These are phyloP conservation scores for Phymanthus crucifer DNA, from an alignment of 92 coral and sea anemone genomes.

Conservation along the genomic window DNA sequence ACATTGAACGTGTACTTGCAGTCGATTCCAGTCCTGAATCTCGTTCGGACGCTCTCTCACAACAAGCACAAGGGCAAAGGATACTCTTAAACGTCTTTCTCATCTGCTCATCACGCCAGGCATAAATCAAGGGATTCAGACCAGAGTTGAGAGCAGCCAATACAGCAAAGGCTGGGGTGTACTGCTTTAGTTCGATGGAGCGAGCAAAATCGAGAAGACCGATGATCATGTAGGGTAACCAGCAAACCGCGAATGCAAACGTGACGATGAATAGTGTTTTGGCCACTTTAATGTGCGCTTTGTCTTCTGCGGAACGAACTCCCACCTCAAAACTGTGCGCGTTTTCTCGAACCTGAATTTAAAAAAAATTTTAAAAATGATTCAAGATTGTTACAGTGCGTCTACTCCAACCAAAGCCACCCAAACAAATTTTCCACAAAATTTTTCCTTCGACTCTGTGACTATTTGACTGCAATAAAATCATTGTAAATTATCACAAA, in stretches of 20 bases:
- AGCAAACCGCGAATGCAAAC: constrained; percentile 27
- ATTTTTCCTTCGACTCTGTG: too few species aligned
- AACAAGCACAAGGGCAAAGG: constrained; percentile 17
- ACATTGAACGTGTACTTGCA: background rate
- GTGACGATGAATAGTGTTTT: constrained; percentile 37
- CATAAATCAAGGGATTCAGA: constrained; percentile 38
- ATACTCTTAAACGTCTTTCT: constrained; percentile 21
- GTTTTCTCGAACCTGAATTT: constrained; percentile 29
- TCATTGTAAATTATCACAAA: too few species aligned
- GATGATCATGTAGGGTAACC: constrained; percentile 31
- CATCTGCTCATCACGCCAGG: constrained; percentile 30
- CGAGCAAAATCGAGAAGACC: constrained; percentile 31
- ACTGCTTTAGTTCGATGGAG: constrained; percentile 11
- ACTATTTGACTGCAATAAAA: too few species aligned
- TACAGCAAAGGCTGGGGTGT: constrained; percentile 19
- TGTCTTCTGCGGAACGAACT: constrained; percentile 11
- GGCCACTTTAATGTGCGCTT: constrained; percentile 34
- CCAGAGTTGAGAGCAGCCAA: constrained; percentile 33
- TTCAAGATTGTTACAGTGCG: background rate
- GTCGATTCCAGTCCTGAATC: constrained; percentile 5
- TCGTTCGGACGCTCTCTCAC: background rate
- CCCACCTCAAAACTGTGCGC: background rate
- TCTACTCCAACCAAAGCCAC: too few species aligned
- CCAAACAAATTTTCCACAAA: too few species aligned
- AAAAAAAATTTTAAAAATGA: too few species aligned